Percentiles rank a stretch among this genome's conserved stretches.
Conservation (phyloP, 2,113 vertebrate species). For the Ploceus nigricollis region DNA sequence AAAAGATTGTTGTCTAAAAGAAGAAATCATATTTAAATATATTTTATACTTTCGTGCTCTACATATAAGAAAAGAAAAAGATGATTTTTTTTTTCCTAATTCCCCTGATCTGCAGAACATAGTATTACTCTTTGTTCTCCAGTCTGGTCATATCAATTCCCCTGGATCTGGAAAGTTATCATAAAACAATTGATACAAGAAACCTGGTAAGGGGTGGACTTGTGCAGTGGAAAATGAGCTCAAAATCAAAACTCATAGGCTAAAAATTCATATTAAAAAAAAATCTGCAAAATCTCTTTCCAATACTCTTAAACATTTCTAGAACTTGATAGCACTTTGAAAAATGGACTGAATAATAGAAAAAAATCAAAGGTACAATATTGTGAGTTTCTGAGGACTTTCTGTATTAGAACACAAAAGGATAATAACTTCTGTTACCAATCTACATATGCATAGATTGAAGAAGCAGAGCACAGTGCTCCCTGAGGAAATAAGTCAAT, state of each 20-base stretch:
- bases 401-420: background rate
- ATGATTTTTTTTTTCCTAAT: fast-evolving
- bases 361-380: background rate
- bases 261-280: background rate
- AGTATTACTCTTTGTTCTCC: background rate
- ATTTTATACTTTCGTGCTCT: background rate
- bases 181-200: background rate
- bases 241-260: background rate
- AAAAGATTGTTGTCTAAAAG: background rate
- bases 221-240: background rate
- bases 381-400: background rate
- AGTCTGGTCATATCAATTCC: background rate
- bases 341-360: background rate
- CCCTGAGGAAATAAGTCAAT: background rate
- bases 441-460: background rate
- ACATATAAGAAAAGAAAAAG: background rate
- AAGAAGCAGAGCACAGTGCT: background rate
- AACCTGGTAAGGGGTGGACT: background rate
- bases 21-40: background rate
- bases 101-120: background rate
- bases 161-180: background rate
- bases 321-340: background rate
- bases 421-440: background rate
- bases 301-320: background rate
- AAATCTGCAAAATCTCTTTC: background rate